Evolutionary conservation across 2,113 vertebrate genomes (phyloP).

Genomic region (Herpetotheres cachinnans): DNA sequence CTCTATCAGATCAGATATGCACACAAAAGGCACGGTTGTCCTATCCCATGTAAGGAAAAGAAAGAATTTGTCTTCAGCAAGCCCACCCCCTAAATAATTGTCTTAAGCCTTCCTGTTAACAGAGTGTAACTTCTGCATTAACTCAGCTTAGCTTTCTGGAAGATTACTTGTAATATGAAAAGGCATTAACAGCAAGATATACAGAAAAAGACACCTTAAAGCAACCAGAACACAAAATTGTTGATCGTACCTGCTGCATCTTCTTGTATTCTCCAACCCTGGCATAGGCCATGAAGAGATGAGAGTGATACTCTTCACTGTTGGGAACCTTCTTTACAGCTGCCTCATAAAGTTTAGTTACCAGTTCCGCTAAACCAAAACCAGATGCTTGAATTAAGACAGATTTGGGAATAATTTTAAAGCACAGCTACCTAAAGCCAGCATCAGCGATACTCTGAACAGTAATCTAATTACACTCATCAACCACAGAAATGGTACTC

Average conservation of each 20-base stretch:
- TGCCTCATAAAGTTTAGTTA: constrained; percentile 96
- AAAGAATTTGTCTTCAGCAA: not conserved
- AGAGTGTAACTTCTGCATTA: not conserved
- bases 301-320: constrained; percentile 98
- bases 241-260: constrained; percentile 91
- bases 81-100: fast-evolving
- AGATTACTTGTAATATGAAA: not conserved
- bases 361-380: constrained; percentile 87
- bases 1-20: not conserved
- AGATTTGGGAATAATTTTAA: not conserved
- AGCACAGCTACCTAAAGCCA: not conserved
- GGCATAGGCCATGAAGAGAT: constrained; percentile 99
- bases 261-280: constrained; percentile 99
- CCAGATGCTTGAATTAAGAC: constrained; percentile 5
- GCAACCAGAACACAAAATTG: not conserved
- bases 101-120: not conserved
- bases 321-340: constrained; percentile 96
- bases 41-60: not conserved
- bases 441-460: not conserved
- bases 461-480: not conserved
- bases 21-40: not conserved
- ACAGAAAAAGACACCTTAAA: not conserved
- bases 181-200: not conserved
- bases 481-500: not conserved
- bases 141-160: not conserved